Percentiles rank a stretch among this genome's conserved stretches.
Evolutionary conservation across 2,113 vertebrate genomes (phyloP).

Genomic region (Deroptyus accipitrinus): DNA sequence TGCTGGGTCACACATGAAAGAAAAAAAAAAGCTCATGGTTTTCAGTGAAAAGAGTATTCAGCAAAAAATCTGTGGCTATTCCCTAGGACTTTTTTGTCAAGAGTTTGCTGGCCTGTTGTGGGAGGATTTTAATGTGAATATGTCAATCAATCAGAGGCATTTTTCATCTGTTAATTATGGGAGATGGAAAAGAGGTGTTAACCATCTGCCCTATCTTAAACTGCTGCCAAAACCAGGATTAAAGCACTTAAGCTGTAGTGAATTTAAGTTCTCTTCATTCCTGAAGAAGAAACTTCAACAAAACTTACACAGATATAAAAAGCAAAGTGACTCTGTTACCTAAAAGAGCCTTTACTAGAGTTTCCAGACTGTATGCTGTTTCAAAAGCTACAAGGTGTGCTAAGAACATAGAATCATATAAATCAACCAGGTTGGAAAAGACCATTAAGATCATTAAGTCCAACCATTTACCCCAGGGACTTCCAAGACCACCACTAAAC

Average conservation of each 20-base stretch:
- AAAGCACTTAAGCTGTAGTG: not conserved
- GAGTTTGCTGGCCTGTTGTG: not conserved
- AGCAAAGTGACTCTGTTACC: not conserved
- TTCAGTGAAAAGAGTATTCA: not conserved
- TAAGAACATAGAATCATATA: not conserved
- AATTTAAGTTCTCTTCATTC: not conserved
- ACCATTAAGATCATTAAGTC: not conserved
- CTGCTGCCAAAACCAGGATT: not conserved
- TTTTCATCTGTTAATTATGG: not conserved
- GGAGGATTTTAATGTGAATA: not conserved
- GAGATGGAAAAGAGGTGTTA: not conserved
- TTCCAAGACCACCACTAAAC: not conserved
- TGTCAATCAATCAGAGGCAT: not conserved
- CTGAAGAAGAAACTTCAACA: not conserved
- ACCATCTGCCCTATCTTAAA: not conserved
- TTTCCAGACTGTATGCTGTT: not conserved
- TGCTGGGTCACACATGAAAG: not conserved
- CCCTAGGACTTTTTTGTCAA: not conserved
- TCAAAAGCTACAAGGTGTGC: not conserved
- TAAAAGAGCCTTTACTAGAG: not conserved
- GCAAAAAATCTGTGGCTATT: not conserved
- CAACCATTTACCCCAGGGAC: not conserved
- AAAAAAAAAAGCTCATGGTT: fast-evolving
- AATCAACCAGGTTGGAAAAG: not conserved
- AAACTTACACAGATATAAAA: not conserved